Percentiles rank a stretch among this genome's conserved stretches.
phyloP scores from a whole-genome alignment of 1,140 invertebrate species.

The Cydia splendana region DNA sequence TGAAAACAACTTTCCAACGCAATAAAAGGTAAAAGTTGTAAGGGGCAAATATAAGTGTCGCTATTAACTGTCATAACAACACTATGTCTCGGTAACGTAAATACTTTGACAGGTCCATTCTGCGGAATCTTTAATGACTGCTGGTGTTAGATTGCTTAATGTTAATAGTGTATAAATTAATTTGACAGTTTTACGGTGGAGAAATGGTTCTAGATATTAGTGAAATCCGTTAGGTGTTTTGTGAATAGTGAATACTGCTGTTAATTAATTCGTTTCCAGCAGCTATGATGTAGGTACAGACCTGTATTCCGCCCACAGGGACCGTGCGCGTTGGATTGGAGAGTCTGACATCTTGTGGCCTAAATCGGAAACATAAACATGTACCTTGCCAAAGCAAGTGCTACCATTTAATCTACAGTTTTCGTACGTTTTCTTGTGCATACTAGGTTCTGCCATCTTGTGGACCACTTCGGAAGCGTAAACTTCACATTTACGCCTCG shows the following conservation, averaged over 20 bases:
- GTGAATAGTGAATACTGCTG: not conserved
- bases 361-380: too few relatives aligned
- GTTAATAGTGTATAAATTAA: not conserved
- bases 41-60: not conserved
- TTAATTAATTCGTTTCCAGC: not conserved
- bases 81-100: not conserved
- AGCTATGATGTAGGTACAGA: too few relatives aligned
- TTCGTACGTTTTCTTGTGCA: too few relatives aligned
- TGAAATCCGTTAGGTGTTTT: not conserved
- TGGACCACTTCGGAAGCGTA: too few relatives aligned
- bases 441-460: too few relatives aligned
- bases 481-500: too few relatives aligned
- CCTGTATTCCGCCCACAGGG: too few relatives aligned
- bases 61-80: not conserved
- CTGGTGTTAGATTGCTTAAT: not conserved
- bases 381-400: too few relatives aligned
- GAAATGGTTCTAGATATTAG: not conserved
- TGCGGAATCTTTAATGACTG: not conserved
- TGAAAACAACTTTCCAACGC: not conserved
- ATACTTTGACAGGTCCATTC: conserved; percentile 5
- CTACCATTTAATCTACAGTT: too few relatives aligned
- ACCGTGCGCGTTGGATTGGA: too few relatives aligned
- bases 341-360: too few relatives aligned
- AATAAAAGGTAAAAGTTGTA: conserved; percentile 1
- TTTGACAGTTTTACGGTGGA: not conserved